These are phyloP conservation scores for Drosophila prosaltans DNA, from an alignment of 1,140 invertebrate genomes.

Conservation along the genomic window DNA sequence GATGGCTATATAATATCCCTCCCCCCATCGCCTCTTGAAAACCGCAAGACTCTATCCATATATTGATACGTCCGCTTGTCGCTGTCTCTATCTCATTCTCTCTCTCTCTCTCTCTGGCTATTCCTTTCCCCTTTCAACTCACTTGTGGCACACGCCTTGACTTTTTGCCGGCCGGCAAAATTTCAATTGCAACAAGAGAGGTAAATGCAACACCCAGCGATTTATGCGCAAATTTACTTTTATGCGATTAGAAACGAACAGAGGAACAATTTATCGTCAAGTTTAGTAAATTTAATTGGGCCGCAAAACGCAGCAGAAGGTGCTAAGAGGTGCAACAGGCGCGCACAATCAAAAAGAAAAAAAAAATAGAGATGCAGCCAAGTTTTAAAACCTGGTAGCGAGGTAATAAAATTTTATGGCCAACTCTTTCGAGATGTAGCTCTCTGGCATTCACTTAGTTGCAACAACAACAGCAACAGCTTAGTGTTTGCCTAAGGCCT, in stretches of 20 bases:
- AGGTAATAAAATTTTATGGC: constrained; percentile 76
- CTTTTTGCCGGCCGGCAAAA: constrained; percentile 59
- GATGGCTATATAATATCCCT: constrained; percentile 55
- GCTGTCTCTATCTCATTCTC: neutral
- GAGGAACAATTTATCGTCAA: constrained; percentile 73
- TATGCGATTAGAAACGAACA: constrained; percentile 79
- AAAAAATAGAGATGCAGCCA: constrained; percentile 48
- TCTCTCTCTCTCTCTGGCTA: neutral
- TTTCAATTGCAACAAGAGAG: constrained; percentile 14
- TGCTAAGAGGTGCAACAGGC: constrained; percentile 41
- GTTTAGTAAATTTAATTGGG: constrained; percentile 82
- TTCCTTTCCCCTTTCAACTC: too few species aligned
- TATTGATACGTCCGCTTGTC: constrained; percentile 10
- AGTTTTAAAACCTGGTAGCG: constrained; percentile 63
- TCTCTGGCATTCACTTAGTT: constrained; percentile 42
- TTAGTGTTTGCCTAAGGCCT: constrained; percentile 23
- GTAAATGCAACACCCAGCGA: constrained; percentile 34
- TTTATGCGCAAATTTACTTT: constrained; percentile 82
- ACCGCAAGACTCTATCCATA: neutral
- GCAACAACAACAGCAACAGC: constrained; percentile 14
- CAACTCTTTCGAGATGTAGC: constrained; percentile 45
- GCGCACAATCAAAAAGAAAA: constrained; percentile 19
- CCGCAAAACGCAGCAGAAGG: constrained; percentile 52
- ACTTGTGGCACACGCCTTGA: constrained; percentile 55
- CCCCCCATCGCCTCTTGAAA: neutral